Base-by-base conservation (phyloP, 1,140 invertebrate species). In the Oncopodura yosiiana region DNA sequence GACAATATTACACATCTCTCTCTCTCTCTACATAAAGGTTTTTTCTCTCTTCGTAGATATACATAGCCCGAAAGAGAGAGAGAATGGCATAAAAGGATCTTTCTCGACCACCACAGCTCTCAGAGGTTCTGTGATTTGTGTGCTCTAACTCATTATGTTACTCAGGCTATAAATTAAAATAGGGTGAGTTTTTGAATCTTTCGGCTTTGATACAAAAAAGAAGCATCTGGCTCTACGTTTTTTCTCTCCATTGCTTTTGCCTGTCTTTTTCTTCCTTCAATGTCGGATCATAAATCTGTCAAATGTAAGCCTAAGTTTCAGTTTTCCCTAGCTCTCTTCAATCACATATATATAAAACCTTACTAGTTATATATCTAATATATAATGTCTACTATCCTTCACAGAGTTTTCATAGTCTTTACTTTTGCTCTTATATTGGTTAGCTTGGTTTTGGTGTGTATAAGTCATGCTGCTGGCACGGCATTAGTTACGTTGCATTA, bases 281-380 rank as follows among this genome's bases (percentile, higher is more conserved):
- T 54, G 52, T 27, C 39, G 39, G 51, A 34, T 63, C 58, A 63
- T 63, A 63, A 63, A 63, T 63, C 62, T 53, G 44, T 63, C 62
- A 63, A 54, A 32, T 54, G 38, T 21, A 53, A 48, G 38, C 44
- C 29, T 19, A 51, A 58, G 42, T 43, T 23, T 39, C 46, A 53
- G 49, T 49, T 58, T 58, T 48, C 29, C 44, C 18, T 45, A 36
- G 26, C 45, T 56, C 41, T 53, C 56, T 43, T 58, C 56, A 58
- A 58, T 58, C 56, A 58, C 56, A 51, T 37, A n/a, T 9, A 34
- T 8, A 34, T n/a, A n/a, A n/a, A n/a, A n/a, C n/a, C n/a, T n/a
- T n/a, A n/a, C n/a, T n/a, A n/a, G n/a, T n/a, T n/a, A n/a, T n/a
- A n/a, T n/a, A n/a, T n/a, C n/a, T n/a, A n/a, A n/a, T n/a, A n/a